phyloP scores from a whole-genome alignment of 2,113 vertebrate species.

The Verasper variegatus region DNA sequence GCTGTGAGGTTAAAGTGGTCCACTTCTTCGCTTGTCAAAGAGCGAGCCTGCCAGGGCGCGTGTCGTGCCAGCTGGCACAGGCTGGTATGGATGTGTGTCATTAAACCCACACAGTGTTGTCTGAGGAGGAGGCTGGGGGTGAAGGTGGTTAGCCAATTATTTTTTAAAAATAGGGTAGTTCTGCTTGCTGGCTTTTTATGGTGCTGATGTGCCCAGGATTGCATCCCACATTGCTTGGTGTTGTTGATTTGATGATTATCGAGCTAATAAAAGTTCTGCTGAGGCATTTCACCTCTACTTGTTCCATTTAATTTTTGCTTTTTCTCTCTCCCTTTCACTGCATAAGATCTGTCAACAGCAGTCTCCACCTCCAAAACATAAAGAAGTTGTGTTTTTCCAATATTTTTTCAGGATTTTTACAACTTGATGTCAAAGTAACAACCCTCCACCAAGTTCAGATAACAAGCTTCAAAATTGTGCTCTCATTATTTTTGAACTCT shows the following conservation, averaged over 20 bases:
- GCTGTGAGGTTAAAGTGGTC: conserved; percentile 77
- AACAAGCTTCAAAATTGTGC: conserved; percentile 15
- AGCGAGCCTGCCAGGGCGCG: conserved; percentile 52
- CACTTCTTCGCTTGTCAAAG: conserved; percentile 70
- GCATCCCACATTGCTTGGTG: conserved; percentile 54
- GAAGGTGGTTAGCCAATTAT: conserved; percentile 75
- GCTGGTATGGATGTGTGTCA: conserved; percentile 77
- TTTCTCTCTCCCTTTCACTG: conserved; percentile 35
- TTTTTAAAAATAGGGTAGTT: conserved; percentile 80
- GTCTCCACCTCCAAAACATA: conserved; percentile 28
- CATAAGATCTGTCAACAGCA: conserved; percentile 34
- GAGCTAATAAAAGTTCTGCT: conserved; percentile 69
- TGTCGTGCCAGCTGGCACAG: conserved; percentile 73
- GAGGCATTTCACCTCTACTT: conserved; percentile 68
- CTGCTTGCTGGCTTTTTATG: conserved; percentile 76
- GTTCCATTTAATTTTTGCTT: conserved; percentile 46
- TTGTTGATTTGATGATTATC: conserved; percentile 75
- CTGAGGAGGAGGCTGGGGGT: conserved; percentile 73
- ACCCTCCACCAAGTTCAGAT: not conserved
- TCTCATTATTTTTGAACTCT: conserved; percentile 21
- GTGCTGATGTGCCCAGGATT: conserved; percentile 71
- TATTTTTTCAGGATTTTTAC: conserved; percentile 16
- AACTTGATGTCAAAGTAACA: conserved; percentile 35
- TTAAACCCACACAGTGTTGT: conserved; percentile 81
- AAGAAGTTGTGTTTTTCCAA: conserved; percentile 2